Percentiles rank a stretch among this genome's conserved stretches.
phyloP scores from a whole-genome alignment of 2,888 invertebrate genomes.

The Pomacea canaliculata region DNA sequence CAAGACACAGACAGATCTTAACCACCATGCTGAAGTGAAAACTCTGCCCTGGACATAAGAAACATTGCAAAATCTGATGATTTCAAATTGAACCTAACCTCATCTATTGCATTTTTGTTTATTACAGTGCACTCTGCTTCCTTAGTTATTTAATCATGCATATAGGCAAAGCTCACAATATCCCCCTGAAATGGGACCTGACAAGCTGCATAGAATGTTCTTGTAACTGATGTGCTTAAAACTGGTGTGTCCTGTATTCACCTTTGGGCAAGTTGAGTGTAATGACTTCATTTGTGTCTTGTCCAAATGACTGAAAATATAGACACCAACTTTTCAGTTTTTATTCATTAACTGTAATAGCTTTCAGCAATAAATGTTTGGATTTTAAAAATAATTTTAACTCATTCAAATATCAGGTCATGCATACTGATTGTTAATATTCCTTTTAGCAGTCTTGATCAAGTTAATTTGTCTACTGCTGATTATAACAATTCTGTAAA shows the following conservation, averaged over 20 bases:
- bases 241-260: constrained; percentile 26
- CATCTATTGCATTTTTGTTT: too few species aligned
- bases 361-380: neutral
- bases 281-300: constrained; percentile 70
- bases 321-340: neutral
- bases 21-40: constrained; percentile 70
- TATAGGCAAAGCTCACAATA: too few species aligned
- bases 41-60: constrained; percentile 47
- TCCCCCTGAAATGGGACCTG: too few species aligned
- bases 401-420: too few species aligned
- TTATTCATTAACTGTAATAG: neutral
- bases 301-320: constrained; percentile 65
- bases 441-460: too few species aligned
- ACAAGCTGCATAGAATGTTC: too few species aligned
- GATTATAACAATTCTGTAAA: neutral
- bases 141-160: too few species aligned
- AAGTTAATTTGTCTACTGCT: neutral
- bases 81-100: too few species aligned
- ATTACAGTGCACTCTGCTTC: too few species aligned
- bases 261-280: constrained; percentile 70
- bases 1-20: constrained; percentile 70
- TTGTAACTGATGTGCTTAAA: too few species aligned
- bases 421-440: too few species aligned
- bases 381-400: too few species aligned
- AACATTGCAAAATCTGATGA: neutral